phyloP scores from a whole-genome alignment of 2,888 invertebrate genomes.

The Thymelicus acteon region DNA sequence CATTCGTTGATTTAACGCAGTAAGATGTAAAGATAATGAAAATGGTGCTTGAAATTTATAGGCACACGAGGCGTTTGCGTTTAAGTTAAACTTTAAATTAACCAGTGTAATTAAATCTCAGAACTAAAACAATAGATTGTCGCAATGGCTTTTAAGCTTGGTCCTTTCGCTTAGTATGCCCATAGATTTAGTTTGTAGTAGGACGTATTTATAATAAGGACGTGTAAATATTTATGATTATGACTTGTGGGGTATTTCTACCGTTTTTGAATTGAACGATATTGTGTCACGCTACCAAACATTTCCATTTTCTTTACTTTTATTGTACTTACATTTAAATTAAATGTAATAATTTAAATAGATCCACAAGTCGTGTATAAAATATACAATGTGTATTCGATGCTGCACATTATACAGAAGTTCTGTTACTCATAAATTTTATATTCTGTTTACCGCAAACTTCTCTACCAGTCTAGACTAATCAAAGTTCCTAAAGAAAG shows the following conservation, averaged over 20 bases:
- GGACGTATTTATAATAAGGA: background rate
- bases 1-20: slow-evolving; percentile 25
- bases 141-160: slow-evolving; percentile 8
- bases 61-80: slow-evolving; percentile 29
- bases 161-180: background rate
- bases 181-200: background rate
- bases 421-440: background rate
- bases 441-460: background rate
- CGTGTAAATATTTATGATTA: no score
- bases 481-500: slow-evolving; percentile 1
- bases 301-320: no score
- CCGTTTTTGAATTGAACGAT: no score
- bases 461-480: background rate
- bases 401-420: background rate
- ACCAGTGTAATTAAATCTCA: slow-evolving; percentile 29
- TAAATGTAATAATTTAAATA: no score
- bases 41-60: slow-evolving; percentile 32
- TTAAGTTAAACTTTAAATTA: slow-evolving; percentile 36
- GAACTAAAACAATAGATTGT: slow-evolving; percentile 30
- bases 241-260: no score
- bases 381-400: no score
- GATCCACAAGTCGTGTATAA: no score
- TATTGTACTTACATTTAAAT: no score
- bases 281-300: no score
- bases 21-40: slow-evolving; percentile 37